Conservation (phyloP, 2,797 vertebrate species). For the Crocodylus rhombifer region DNA sequence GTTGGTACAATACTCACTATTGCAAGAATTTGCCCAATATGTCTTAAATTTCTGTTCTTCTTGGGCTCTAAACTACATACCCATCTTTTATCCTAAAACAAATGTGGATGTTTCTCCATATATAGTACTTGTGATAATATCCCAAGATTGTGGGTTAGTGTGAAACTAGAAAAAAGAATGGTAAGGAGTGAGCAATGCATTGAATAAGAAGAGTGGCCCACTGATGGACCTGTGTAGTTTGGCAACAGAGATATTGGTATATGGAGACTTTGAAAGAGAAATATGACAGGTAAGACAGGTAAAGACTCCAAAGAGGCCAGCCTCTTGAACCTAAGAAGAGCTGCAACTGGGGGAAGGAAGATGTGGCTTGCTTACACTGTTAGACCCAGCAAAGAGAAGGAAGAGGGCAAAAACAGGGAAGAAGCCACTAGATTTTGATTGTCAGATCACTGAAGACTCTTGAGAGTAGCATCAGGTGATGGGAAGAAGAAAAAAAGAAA, state of each 20-base stretch:
- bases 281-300: neutral
- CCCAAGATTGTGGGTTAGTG: neutral
- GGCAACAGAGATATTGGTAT: neutral
- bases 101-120: fast-evolving
- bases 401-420: neutral
- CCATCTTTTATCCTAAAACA: neutral
- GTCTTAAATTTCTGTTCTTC: neutral
- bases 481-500: neutral
- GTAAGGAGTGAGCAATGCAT: neutral
- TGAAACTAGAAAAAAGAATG: neutral
- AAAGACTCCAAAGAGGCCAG: neutral
- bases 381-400: neutral
- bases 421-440: fast-evolving
- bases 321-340: neutral
- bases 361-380: neutral
- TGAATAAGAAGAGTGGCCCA: neutral
- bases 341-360: neutral
- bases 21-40: neutral
- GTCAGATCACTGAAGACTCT: neutral
- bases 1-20: neutral
- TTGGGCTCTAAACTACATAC: neutral
- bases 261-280: neutral
- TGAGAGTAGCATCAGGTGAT: neutral
- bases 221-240: neutral
- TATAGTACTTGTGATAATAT: neutral